Conservation (phyloP, 2,888 invertebrate species). For the Chymomyza caudatula region DNA sequence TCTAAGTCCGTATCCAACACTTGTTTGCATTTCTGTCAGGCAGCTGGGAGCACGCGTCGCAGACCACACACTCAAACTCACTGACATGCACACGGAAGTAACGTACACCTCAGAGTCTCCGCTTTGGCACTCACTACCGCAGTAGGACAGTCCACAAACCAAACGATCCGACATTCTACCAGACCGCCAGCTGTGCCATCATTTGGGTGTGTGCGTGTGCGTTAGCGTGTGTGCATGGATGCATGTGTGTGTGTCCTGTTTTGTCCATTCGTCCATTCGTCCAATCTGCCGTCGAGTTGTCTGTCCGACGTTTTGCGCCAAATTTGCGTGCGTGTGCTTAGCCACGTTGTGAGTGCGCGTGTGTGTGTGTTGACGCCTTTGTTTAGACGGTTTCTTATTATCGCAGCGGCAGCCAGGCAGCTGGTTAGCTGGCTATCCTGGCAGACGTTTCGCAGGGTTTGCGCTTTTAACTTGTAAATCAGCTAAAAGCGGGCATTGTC, state of each 20-base stretch:
- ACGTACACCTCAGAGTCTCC: neutral
- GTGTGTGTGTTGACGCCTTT: neutral
- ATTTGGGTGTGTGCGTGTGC: neutral
- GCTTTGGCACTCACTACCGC: neutral
- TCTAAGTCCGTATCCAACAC: neutral
- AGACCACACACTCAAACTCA: no score
- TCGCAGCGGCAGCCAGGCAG: neutral
- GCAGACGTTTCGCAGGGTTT: neutral
- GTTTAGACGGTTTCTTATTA: neutral
- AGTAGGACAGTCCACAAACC: neutral
- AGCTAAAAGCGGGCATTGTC: slow-evolving; percentile 1
- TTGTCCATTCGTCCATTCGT: neutral
- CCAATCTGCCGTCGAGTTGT: neutral
- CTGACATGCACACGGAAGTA: neutral
- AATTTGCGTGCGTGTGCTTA: neutral
- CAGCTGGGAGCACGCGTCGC: no score
- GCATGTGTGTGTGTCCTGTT: no score
- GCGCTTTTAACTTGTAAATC: slow-evolving; percentile 15
- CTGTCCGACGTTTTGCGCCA: neutral
- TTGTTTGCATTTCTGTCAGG: no score
- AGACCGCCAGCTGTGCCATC: neutral
- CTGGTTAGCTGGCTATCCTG: neutral
- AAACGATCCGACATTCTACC: neutral
- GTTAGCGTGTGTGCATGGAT: neutral
- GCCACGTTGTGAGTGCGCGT: neutral